phyloP scores from a whole-genome alignment of 2,113 vertebrate genomes.

The Terrapene triunguis region DNA sequence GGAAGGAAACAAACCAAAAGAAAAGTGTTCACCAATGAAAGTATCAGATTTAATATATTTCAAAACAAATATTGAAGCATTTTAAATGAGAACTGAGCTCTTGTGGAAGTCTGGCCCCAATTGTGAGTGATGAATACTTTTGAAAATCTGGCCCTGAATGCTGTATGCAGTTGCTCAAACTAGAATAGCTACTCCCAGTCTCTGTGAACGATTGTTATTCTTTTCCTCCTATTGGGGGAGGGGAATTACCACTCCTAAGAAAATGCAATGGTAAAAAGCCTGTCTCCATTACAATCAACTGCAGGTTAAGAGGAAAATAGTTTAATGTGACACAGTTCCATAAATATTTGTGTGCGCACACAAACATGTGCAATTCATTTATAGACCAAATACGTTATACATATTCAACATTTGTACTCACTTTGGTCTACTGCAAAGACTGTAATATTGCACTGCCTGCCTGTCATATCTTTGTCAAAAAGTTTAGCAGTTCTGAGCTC shows the following conservation, averaged over 20 bases:
- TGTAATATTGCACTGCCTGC: constrained; percentile 83
- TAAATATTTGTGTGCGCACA: not conserved
- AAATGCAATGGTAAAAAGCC: not conserved
- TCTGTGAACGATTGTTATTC: not conserved
- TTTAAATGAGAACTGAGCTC: not conserved
- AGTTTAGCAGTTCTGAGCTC: constrained; percentile 84
- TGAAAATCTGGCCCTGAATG: not conserved
- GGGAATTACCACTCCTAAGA: not conserved
- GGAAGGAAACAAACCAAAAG: not conserved
- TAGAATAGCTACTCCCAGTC: not conserved
- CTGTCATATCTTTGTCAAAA: constrained; percentile 86
- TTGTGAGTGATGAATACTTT: not conserved
- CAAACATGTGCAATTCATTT: not conserved
- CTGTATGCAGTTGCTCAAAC: not conserved
- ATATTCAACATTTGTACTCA: constrained; percentile 69
- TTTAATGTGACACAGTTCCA: not conserved
- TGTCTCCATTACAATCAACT: not conserved
- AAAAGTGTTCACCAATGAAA: not conserved
- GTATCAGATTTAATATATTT: not conserved
- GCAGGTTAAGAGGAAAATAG: not conserved
- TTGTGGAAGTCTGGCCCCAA: not conserved
- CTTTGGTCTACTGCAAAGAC: constrained; percentile 79
- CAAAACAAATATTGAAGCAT: not conserved
- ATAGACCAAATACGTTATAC: not conserved
- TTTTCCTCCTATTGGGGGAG: too few relatives aligned